phyloP scores from a whole-genome alignment of 1,140 invertebrate genomes.

The Caerostris extrusa region DNA sequence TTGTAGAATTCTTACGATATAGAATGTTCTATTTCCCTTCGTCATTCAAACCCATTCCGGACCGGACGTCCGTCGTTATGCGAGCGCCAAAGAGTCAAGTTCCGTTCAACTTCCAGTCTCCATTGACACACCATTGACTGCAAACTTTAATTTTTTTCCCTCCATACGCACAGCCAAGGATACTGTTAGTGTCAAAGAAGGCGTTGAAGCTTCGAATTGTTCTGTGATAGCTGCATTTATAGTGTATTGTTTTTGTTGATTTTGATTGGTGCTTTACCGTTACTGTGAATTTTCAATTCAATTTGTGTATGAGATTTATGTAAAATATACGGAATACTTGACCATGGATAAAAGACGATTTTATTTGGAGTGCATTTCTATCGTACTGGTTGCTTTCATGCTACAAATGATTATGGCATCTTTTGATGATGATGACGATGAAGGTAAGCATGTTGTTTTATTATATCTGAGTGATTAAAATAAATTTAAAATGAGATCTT shows the following conservation, averaged over 20 bases:
- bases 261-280: neutral
- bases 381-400: neutral
- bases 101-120: slow-evolving; percentile 45
- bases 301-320: neutral
- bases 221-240: neutral
- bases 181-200: neutral
- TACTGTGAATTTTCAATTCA: neutral
- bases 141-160: neutral
- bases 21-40: slow-evolving; percentile 20
- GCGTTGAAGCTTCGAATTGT: neutral
- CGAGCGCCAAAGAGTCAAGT: slow-evolving; percentile 34
- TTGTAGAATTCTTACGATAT: slow-evolving; percentile 2
- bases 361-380: neutral
- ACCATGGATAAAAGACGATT: neutral
- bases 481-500: neutral
- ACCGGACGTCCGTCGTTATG: slow-evolving; percentile 29
- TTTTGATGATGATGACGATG: neutral
- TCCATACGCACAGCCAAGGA: neutral
- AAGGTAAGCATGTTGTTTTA: neutral
- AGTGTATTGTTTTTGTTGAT: neutral
- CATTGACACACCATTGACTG: neutral
- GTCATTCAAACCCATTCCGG: slow-evolving; percentile 49
- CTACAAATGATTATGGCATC: no score
- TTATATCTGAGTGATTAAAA: neutral
- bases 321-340: no score